Base-by-base conservation (phyloP, 1,140 invertebrate species). In the Antheraea pernyi region DNA sequence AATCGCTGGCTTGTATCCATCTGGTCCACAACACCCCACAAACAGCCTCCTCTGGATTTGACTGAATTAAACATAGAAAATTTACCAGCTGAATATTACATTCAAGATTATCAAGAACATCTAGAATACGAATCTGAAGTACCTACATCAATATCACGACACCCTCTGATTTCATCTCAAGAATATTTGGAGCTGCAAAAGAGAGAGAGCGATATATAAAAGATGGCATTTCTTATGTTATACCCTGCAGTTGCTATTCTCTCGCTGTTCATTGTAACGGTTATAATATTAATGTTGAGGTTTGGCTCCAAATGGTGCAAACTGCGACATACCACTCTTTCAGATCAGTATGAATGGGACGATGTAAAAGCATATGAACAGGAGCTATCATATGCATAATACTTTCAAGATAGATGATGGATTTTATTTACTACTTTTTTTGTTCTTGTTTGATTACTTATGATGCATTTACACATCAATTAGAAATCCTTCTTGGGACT, bases 1-100 rank as follows among this genome's bases (percentile, higher is more conserved):
- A 97, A 97, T 90, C 95, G 96, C 77, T 97, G 96, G 95, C 93
- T 97, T 68, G 94, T 96, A 11, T 96, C 97, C 9, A 92, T 97
- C 80, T 98, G 96, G 96, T 96, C 96, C 13, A 93, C 95, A 53
- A 96, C 96, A 16, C 97, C 97, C 0, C 95, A 97, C 75, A 95
- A 96, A 70, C 96, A 97, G 84, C 96, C 96, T n/a, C 95, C 97
- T 8, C 83, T 98, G 18, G 97, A 97, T 86, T 94, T 96, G 19
- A 95, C 95, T 0, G 96, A 97, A 87, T 83, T 97, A 36, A 59
- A 67, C 22, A 59, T 59, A 0, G 95, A 96, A 74, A 90, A 91
- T 93, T 4, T 85, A 83, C 59, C 82, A 90, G 78, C 83, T 78
- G 91, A 75, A 60, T 91, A 81, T 62, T 74, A 77, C 18, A 73